A percentile compares a stretch with the other conserved stretches of the same genome.
Evolutionary conservation across 2,797 vertebrate species (phyloP).

Genomic region (Scomberomorus guttatus): DNA sequence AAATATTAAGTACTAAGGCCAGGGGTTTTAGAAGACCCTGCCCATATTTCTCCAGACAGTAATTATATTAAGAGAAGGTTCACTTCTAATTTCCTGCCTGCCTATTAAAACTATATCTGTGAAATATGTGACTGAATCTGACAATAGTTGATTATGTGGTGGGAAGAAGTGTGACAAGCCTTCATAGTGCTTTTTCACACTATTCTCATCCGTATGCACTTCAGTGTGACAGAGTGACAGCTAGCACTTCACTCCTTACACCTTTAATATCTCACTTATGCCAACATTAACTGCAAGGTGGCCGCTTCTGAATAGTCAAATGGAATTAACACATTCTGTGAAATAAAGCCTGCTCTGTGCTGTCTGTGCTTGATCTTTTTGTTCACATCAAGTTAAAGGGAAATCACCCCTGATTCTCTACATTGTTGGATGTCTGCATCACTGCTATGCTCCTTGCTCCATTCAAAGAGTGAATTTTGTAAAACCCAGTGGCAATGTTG

Average conservation of each 20-base stretch:
- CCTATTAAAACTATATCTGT: background rate
- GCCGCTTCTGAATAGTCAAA: background rate
- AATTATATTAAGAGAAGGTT: no score
- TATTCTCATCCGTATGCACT: background rate
- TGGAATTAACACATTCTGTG: background rate
- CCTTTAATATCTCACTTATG: background rate
- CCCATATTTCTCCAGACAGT: no score
- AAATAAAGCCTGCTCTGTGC: background rate
- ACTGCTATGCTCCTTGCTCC: no score
- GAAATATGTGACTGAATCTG: background rate
- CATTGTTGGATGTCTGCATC: background rate
- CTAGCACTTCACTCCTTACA: background rate
- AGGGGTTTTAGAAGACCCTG: background rate
- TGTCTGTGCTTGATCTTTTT: background rate
- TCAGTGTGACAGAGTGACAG: background rate
- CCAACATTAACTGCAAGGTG: constrained; percentile 1
- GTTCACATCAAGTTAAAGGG: background rate
- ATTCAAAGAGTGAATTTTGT: no score
- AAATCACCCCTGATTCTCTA: no score
- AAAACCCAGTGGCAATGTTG: no score
- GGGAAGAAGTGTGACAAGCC: background rate
- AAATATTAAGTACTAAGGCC: no score
- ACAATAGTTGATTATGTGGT: background rate
- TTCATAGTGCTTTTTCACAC: background rate
- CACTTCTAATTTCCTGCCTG: no score